Evolutionary conservation across 1,140 invertebrate genomes (phyloP), one percentile per base, ranked within the genome.

Genomic region (Condylostylus longicornis): DNA sequence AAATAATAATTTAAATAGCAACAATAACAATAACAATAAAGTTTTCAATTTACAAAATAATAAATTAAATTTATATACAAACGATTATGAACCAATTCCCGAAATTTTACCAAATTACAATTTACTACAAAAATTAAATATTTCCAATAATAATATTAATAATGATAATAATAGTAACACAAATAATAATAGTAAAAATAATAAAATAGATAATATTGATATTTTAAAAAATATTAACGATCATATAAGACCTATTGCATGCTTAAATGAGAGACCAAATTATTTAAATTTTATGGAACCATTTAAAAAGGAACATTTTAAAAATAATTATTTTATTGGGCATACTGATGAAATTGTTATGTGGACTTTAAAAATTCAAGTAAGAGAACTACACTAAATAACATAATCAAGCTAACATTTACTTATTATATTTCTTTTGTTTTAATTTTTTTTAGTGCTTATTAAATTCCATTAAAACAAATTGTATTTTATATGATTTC

Each of bases 341-440:
- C 58, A 54, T 54, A 46, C 53, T 32, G 58, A 58, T 34, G 54
- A 58, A 23, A 33, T 57, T 30, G 21, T 58, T 13, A 53, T 52
- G 2, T 38, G 57, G 28, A 55, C 50, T 3, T 34, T 58, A 5
- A 58, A 58, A 39, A 58, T 58, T 18, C 55, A 45, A 33, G 43
- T 42, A 27, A 20, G 10, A 12, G 7, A 9, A 35, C 22, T 14
- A 23, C 5, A 13, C 5, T 21, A 21, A 13, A 21, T 14, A 6
- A 7, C 33, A 17, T 17, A 30, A n/a, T 30, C 10, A 30, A 17
- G 22, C 9, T 7, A 9, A 38, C 6, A 31, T 28, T 23, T 23
- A 3, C 18, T 27, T 34, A 18, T 12, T 18, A 10, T n/a, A 33
- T 35, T 42, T 2, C 9, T 10, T n/a, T 21, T 35, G 6, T 27